These are phyloP conservation scores for Euproctis similis DNA, from an alignment of 2,888 invertebrate species.

Conservation along the genomic window DNA sequence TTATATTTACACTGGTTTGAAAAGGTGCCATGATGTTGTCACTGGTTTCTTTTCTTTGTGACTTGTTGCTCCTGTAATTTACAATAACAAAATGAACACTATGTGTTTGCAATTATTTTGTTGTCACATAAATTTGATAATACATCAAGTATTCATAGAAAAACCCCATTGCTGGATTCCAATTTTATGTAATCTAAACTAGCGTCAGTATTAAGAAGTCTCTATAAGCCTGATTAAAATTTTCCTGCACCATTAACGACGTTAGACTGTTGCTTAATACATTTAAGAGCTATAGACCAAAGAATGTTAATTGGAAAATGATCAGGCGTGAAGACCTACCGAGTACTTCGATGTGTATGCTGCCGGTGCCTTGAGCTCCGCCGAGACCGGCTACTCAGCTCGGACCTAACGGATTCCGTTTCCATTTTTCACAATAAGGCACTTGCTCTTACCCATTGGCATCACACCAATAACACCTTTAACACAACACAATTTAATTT, in stretches of 20 bases:
- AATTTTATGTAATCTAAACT: no score
- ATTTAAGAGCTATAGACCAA: neutral
- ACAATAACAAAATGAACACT: no score
- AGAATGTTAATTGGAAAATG: slow-evolving; percentile 5
- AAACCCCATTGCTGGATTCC: no score
- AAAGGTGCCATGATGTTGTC: slow-evolving; percentile 87
- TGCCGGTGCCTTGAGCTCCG: slow-evolving; percentile 79
- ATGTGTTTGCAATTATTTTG: no score
- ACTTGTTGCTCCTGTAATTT: slow-evolving; percentile 77
- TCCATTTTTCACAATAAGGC: slow-evolving; percentile 79
- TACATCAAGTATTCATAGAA: no score
- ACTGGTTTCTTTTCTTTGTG: slow-evolving; percentile 77
- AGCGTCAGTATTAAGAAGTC: no score
- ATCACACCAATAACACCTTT: slow-evolving; percentile 38
- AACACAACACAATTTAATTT: slow-evolving; percentile 46
- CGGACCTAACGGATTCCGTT: slow-evolving; percentile 95
- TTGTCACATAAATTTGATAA: no score
- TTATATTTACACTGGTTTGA: slow-evolving; percentile 89
- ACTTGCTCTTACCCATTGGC: slow-evolving; percentile 51
- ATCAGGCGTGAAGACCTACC: slow-evolving; percentile 54
- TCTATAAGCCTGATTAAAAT: slow-evolving; percentile 4
- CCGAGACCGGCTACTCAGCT: slow-evolving; percentile 88
- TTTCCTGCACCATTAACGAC: slow-evolving; percentile 1
- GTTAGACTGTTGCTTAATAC: neutral
- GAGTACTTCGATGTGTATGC: slow-evolving; percentile 80